Base-by-base conservation (phyloP, 53 echinoderm and acorn worm species). In the Stichopus horrens region DNA sequence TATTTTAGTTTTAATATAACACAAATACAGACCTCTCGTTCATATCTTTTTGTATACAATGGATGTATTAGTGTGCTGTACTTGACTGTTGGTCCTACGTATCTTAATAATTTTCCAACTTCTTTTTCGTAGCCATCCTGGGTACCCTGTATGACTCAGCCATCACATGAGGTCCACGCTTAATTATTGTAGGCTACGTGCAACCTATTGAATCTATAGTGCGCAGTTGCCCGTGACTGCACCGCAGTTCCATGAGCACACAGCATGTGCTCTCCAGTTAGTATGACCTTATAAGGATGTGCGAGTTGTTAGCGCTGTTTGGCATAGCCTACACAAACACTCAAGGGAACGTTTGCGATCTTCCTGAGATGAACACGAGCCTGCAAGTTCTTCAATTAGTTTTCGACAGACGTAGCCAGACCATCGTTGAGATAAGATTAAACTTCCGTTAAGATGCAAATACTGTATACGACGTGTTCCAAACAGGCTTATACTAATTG, bases 261-360 rank as follows among this genome's bases (percentile, higher is more conserved):
- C 79, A 79, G 79, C 79, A 79, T 55, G 79, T 53, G 51, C 79
- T 55, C 51, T 52, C 79, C 53, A 54, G 55, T 79, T 18, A 11
- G 53, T 18, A 79, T 79, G 79, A 19, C 79, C 79, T 18, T 79
- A 79, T 79, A 79, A 52, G 79, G 79, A 79, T 79, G 79, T 79
- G 79, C 79, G 79, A 18, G 51, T 79, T 79, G 79, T 78, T 16
- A 54, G 79, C 79, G 79, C 55, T 78, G 79, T 54, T 55, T 11
- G 79, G 5, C 54, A 19, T 79, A 79, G 54, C 79, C 52, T 79
- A 79, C 79, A 79, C 79, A 79, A 79, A 79, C 79, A 79, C 79
- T 79, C 79, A 52, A 13, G 79, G 79, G 79, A 37, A 79, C 18
- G 14, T 79, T 54, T 79, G 79, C 55, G 54, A 79, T 79, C 79